Conservation (phyloP, 2,113 vertebrate species). For the Micronisus gabar region DNA sequence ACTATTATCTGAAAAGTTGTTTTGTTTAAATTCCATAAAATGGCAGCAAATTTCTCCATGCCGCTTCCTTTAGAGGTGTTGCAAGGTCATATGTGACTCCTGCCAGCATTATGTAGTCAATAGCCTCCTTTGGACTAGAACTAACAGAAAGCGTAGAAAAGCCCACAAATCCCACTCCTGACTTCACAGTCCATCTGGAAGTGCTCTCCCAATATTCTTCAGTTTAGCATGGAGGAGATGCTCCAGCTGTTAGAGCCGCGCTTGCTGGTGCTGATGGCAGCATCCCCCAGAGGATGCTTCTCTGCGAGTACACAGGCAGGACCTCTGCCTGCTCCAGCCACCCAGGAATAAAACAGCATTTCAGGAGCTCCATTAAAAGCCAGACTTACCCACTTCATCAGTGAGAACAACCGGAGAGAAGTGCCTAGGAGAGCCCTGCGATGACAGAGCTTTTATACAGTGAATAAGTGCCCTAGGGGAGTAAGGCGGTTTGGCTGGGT, state of each 20-base stretch:
- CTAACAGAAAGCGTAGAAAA: background rate
- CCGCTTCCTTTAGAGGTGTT: background rate
- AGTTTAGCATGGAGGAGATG: background rate
- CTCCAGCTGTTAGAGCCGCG: background rate
- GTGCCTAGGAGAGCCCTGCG: background rate
- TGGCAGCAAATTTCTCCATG: background rate
- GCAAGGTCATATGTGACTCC: background rate
- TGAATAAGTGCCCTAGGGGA: slow-evolving; percentile 12
- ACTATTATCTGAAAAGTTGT: too few species aligned
- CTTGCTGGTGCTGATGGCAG: background rate
- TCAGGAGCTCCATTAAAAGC: background rate
- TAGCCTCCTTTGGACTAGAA: background rate
- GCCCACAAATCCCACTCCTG: background rate
- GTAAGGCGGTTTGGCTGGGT: background rate
- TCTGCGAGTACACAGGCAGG: background rate
- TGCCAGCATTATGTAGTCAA: background rate
- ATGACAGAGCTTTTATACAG: slow-evolving; percentile 32
- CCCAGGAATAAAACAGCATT: background rate
- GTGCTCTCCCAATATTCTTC: background rate
- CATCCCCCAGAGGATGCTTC: background rate
- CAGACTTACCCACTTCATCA: slow-evolving; percentile 54
- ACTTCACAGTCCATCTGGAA: background rate
- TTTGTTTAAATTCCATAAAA: background rate
- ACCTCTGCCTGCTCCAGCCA: background rate
- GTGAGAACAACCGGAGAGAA: background rate